Base-by-base conservation (phyloP, 1,140 invertebrate genomes). In the Zaprionus taronus region DNA sequence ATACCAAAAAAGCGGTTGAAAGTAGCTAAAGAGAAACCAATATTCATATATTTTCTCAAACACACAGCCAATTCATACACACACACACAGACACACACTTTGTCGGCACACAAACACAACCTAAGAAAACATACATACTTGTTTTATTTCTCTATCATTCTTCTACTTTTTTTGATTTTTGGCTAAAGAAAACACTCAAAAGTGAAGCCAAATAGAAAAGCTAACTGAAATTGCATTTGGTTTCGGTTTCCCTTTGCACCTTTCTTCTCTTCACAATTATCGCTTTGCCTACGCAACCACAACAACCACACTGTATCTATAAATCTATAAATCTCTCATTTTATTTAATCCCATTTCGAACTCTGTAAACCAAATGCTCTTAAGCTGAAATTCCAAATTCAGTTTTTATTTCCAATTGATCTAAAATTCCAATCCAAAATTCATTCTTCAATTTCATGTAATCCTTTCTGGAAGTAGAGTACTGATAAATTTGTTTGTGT, bases 1-100 rank as follows among this genome's bases (percentile, higher is more conserved):
- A 72, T 67, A 76, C 56, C 68, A 74, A 66, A 74, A 80, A 65
- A 65, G 53, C 62, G 58, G 41, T 47, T 47, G 41, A 47, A 47
- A 80, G 64, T 86, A 89, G 80, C 62, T 57, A 75, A 80, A 53
- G 76, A 49, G 41, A 67, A 83, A 47, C 47, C 60, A 91, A 74
- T 70, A 76, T 68, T 62, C 81, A 80, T 78, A 78, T 51, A 63
- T 62, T 47, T 47, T 9, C 41, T 47, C n/a, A 63, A 49, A 55
- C 62, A 58, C 64, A 73, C 74, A 73, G 41, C 41, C 64, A 77
- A 41, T 17, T 34, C 49, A 17, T 17, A 17, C 41, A 47, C 60
- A 65, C 68, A 71, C 63, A 77, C 56, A 65, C 68, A 71, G 58
- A 77, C 56, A 68, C 64, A 77, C 58, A 63, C 72, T 62, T 57